Percentiles rank a stretch among this genome's conserved stretches.
phyloP scores from a whole-genome alignment of 2,113 vertebrate species.

The Campylorhamphus procurvoides region DNA sequence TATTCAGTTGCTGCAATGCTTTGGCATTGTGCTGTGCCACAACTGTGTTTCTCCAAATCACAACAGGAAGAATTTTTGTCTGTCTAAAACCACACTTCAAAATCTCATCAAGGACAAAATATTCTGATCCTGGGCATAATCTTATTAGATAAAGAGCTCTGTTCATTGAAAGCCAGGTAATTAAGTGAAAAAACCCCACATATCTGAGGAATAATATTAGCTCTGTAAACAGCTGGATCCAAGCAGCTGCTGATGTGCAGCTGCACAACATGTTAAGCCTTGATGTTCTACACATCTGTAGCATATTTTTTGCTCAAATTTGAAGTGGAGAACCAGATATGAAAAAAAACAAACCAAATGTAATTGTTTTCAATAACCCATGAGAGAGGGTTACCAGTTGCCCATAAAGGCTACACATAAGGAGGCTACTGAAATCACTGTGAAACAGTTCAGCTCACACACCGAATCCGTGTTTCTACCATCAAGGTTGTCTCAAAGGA shows the following conservation, averaged over 20 bases:
- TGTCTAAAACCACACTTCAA: background rate
- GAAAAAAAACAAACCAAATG: background rate
- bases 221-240: slow-evolving; percentile 36
- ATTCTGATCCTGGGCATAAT: background rate
- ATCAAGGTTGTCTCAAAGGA: background rate
- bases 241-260: slow-evolving; percentile 11
- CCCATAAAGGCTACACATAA: background rate
- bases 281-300: background rate
- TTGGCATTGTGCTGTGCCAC: background rate
- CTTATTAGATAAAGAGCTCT: background rate
- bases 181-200: background rate
- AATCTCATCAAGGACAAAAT: slow-evolving; percentile 3
- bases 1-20: background rate
- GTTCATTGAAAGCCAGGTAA: slow-evolving; percentile 7
- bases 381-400: background rate
- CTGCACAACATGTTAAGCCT: background rate
- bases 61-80: background rate
- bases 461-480: background rate
- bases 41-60: background rate
- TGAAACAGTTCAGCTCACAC: background rate
- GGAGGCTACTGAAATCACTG: background rate
- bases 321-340: background rate
- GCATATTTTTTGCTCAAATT: background rate
- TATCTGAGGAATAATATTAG: slow-evolving; percentile 11
- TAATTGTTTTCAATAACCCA: background rate